Base-by-base conservation (phyloP, 2,797 vertebrate genomes). In the Gallinago solitaria region DNA sequence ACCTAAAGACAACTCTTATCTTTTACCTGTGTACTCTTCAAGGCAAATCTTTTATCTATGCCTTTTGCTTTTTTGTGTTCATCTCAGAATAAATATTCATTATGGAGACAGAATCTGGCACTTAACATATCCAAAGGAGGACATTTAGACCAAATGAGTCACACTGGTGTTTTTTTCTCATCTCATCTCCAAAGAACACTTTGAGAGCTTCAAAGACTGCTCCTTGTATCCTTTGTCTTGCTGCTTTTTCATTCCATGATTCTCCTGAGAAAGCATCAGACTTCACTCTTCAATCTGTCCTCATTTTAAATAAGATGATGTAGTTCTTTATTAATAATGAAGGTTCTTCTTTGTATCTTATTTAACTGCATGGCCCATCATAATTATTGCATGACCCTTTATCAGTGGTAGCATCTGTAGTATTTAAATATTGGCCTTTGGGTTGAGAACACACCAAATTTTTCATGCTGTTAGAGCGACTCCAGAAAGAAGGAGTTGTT, bases 91-190 rank as follows among this genome's bases (percentile, higher is more conserved):
- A 95, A 95, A 85, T 90, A 94, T 41, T 94, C 76, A n/a, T 80
- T 81, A 21, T 75, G 69, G 60, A 89, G 83, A 51, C 68, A 69
- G 32, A 71, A 77, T 64, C 71, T 95, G 70, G 50, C 24, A 69
- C 75, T 96, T 89, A 70, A 87, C 87, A 73, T 75, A 87, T 89
- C 57, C 87, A 33, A 95, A 97, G 57, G 83, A 87, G 91, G 75
- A 81, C 50, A 37, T 87, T 90, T 75, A 90, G 81, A 89, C 71
- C 68, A 95, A 85, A 65, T 90, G 91, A 95, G 71, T 90, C 86
- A 90, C 86, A 30, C 37, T 79, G 86, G 33, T 82, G 41, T 6
- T 63, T 56, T 81, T 79, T 70, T 50, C 63, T 87, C 47, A 78
- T 91, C 51, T 76, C 20, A 16, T 87, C 88, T 95, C 71, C 81